These are phyloP conservation scores for Geophilus truncorum DNA, from an alignment of 2,888 invertebrate species.

Conservation along the genomic window DNA sequence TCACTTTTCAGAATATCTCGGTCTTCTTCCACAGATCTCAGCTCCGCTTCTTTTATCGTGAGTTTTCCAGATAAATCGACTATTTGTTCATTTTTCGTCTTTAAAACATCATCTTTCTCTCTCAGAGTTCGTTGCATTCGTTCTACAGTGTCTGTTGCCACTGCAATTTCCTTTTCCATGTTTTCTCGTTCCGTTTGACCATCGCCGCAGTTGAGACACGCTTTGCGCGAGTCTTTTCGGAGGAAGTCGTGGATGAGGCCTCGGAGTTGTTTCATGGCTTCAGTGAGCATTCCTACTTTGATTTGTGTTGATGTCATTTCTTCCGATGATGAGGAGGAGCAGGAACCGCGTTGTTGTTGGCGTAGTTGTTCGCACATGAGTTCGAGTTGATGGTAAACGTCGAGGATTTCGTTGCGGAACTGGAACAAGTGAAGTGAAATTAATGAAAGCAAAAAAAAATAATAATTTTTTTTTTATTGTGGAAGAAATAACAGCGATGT, in stretches of 20 bases:
- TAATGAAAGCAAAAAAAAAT: too few relatives aligned
- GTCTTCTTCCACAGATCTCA: conserved; percentile 74
- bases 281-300: conserved; percentile 40
- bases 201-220: conserved; percentile 40
- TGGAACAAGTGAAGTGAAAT: conserved; percentile 41
- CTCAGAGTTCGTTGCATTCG: conserved; percentile 68
- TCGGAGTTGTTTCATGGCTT: conserved; percentile 43
- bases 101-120: conserved; percentile 73
- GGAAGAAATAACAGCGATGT: too few relatives aligned
- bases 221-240: conserved; percentile 38
- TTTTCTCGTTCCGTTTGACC: conserved; percentile 39
- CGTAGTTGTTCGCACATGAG: conserved; percentile 48
- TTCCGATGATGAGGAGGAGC: conserved; percentile 40
- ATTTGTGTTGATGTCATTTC: conserved; percentile 40
- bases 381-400: conserved; percentile 50
- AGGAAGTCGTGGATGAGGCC: conserved; percentile 43
- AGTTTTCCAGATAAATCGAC: conserved; percentile 76
- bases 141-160: conserved; percentile 54
- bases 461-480: neutral
- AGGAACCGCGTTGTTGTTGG: conserved; percentile 41
- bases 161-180: conserved; percentile 39
- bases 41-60: conserved; percentile 64
- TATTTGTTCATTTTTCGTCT: conserved; percentile 70
- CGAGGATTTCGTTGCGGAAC: conserved; percentile 52
- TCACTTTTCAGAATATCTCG: conserved; percentile 67